phyloP scores from a whole-genome alignment of 2,888 invertebrate species.

The Athrips mouffetella region DNA sequence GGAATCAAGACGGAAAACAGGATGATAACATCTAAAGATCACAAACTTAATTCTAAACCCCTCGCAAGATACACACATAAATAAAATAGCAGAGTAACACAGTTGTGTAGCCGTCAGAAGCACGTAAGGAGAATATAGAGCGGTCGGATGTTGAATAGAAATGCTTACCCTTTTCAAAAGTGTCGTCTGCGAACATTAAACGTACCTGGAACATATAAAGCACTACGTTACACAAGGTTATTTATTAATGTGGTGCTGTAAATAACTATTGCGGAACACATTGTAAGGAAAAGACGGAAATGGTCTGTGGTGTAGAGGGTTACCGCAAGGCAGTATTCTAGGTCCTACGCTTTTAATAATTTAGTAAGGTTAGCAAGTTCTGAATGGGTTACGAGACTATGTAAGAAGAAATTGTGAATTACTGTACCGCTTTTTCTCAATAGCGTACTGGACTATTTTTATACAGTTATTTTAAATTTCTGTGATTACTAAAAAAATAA shows the following conservation, averaged over 20 bases:
- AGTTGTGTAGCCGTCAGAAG: background rate
- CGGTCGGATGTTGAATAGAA: background rate
- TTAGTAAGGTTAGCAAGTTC: no score
- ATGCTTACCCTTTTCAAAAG: conserved; percentile 2
- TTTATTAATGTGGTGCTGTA: background rate
- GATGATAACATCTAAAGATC: no score
- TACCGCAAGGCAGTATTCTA: background rate
- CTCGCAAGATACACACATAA: background rate
- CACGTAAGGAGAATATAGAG: background rate
- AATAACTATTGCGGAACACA: no score
- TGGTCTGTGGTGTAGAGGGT: background rate
- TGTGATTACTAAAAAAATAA: no score
- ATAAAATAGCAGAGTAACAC: background rate
- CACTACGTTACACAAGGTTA: background rate
- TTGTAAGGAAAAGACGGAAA: background rate
- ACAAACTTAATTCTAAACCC: background rate
- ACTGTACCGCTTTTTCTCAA: no score
- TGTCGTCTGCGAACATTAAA: background rate
- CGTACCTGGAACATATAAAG: conserved; percentile 6
- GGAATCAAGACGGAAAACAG: no score
- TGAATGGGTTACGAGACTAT: no score
- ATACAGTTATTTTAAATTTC: no score
- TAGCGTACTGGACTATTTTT: no score
- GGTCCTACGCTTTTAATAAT: background rate
- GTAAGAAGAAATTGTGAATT: no score